These are phyloP conservation scores for Cranoglanis bouderius DNA, from an alignment of 2,113 vertebrate genomes.

Conservation along the genomic window DNA sequence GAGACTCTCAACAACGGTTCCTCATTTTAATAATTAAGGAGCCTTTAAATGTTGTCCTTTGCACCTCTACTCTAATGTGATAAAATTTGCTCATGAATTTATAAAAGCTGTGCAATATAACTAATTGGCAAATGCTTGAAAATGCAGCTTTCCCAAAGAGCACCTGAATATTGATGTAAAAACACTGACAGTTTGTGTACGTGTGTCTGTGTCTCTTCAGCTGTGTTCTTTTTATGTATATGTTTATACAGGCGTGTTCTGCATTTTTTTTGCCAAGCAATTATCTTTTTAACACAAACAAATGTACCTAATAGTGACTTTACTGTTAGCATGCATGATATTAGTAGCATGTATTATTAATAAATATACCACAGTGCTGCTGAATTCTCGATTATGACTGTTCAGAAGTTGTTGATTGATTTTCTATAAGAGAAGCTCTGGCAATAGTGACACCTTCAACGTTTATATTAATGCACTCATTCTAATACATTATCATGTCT, in stretches of 20 bases:
- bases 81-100: constrained; percentile 2
- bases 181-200: neutral
- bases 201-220: neutral
- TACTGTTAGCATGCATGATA: neutral
- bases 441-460: neutral
- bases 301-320: neutral
- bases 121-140: constrained; percentile 1
- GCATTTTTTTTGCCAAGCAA: neutral
- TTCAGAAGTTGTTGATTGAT: neutral
- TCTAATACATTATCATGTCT: neutral
- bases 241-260: neutral
- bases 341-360: neutral
- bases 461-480: neutral
- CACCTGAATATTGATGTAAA: constrained; percentile 5
- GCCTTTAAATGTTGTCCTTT: constrained; percentile 19
- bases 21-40: constrained; percentile 21
- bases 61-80: constrained; percentile 18
- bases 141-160: neutral
- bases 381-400: neutral
- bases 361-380: neutral
- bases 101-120: constrained; percentile 26
- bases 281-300: neutral
- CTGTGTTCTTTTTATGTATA: neutral
- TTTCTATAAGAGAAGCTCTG: neutral
- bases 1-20: neutral